Percentiles rank a stretch among this genome's conserved stretches.
phyloP scores from a whole-genome alignment of 1,140 invertebrate species.

The Galleria mellonella region DNA sequence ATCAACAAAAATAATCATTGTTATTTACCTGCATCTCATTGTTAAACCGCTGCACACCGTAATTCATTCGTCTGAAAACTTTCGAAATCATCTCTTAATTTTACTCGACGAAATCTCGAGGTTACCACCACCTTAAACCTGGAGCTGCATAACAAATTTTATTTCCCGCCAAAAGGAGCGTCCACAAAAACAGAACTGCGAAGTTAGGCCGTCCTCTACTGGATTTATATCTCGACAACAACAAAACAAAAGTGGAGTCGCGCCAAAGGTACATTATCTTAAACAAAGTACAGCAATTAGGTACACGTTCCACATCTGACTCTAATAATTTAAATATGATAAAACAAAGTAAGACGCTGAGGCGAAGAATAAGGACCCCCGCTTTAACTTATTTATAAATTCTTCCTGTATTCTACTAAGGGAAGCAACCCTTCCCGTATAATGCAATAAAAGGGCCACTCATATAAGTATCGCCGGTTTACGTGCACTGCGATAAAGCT shows the following conservation, averaged over 20 bases:
- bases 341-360: constrained; percentile 65
- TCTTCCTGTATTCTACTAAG: constrained; percentile 25
- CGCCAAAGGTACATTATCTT: constrained; percentile 74
- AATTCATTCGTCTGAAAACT: constrained; percentile 3
- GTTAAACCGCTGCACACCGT: too few species aligned
- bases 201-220: constrained; percentile 61
- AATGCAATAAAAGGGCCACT: constrained; percentile 73
- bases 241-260: constrained; percentile 72
- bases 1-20: too few species aligned
- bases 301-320: constrained; percentile 74
- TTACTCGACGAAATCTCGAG: constrained; percentile 10
- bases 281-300: constrained; percentile 73
- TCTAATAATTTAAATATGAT: constrained; percentile 75
- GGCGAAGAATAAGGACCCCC: constrained; percentile 60
- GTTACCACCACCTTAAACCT: constrained; percentile 33
- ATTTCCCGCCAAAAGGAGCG: constrained; percentile 38
- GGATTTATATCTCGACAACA: constrained; percentile 70
- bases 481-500: constrained; percentile 53
- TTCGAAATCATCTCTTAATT: not conserved
- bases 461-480: constrained; percentile 69
- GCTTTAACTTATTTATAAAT: constrained; percentile 72
- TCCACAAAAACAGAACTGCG: constrained; percentile 62
- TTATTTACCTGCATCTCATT: too few species aligned
- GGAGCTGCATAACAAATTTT: constrained; percentile 61
- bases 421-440: constrained; percentile 59